phyloP scores from a whole-genome alignment of 37 sponge, comb jelly and placozoan genomes.

The Crambe crambe region DNA sequence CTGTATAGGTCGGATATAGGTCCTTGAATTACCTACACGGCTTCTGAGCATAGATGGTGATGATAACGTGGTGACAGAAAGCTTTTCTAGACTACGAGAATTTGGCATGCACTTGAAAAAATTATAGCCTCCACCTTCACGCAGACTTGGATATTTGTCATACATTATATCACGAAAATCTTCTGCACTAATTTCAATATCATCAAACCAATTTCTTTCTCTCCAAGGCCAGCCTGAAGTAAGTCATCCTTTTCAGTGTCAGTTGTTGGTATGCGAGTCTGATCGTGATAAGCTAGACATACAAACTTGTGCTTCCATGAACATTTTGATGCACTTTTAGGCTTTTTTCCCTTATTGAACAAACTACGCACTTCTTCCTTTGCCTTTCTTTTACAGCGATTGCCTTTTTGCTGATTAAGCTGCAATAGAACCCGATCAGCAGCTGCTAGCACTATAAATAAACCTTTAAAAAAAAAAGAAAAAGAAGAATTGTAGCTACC shows the following conservation, averaged over 20 bases:
- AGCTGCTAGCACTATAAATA: no score
- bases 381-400: no score
- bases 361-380: no score
- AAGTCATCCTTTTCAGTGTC: conserved; percentile 51
- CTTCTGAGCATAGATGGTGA: conserved; percentile 38
- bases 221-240: conserved; percentile 51
- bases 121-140: conserved; percentile 31
- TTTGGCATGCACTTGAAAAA: conserved; percentile 15
- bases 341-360: no score
- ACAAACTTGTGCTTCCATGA: conserved; percentile 60
- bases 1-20: conserved; percentile 56
- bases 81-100: conserved; percentile 24
- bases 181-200: conserved; percentile 7
- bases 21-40: conserved; percentile 40
- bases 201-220: conserved; percentile 52
- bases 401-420: no score
- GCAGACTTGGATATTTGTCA: conserved; percentile 13
- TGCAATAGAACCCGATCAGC: no score
- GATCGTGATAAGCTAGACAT: conserved; percentile 47
- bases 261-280: conserved; percentile 30
- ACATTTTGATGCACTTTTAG: no score
- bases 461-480: no score
- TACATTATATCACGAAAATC: conserved; percentile 49
- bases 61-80: conserved; percentile 2
- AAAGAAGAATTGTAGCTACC: no score